A percentile compares a stretch with the other conserved stretches of the same genome.
Evolutionary conservation across 2,113 vertebrate genomes (phyloP).

Genomic region (Promerops cafer): DNA sequence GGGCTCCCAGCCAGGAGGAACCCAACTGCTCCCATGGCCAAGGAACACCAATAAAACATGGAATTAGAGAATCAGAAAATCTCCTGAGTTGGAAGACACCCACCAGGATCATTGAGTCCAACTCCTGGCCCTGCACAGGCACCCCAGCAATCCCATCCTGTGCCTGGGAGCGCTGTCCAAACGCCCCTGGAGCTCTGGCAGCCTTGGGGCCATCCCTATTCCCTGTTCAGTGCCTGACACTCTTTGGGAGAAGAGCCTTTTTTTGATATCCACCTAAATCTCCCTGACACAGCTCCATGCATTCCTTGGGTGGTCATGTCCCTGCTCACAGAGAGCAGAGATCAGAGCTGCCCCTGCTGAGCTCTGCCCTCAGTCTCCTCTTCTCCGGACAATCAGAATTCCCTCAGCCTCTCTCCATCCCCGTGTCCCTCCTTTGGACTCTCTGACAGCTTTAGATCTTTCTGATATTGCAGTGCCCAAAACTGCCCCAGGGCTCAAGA

Average conservation of each 20-base stretch:
- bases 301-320: rapidly evolving
- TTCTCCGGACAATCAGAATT: neutral
- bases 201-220: rapidly evolving
- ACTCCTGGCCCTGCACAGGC: neutral
- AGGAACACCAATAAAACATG: neutral
- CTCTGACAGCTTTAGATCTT: neutral
- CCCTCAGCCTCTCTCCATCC: neutral
- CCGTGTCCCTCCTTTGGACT: rapidly evolving
- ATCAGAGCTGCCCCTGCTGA: neutral
- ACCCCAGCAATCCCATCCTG: neutral
- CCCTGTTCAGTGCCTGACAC: rapidly evolving
- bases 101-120: neutral
- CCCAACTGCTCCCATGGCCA: neutral
- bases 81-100: neutral
- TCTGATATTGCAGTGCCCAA: neutral
- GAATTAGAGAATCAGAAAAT: neutral
- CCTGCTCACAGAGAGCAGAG: neutral
- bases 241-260: neutral
- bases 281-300: neutral
- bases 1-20: no score
- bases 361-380: neutral
- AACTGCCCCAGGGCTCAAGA: neutral
- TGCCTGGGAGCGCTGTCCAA: rapidly evolving
- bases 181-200: neutral
- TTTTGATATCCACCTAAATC: neutral